Evolutionary conservation across 64 coral and sea anemone genomes (phyloP), one percentile per base, ranked within the genome.

Genomic region (Trachythela sp.): DNA sequence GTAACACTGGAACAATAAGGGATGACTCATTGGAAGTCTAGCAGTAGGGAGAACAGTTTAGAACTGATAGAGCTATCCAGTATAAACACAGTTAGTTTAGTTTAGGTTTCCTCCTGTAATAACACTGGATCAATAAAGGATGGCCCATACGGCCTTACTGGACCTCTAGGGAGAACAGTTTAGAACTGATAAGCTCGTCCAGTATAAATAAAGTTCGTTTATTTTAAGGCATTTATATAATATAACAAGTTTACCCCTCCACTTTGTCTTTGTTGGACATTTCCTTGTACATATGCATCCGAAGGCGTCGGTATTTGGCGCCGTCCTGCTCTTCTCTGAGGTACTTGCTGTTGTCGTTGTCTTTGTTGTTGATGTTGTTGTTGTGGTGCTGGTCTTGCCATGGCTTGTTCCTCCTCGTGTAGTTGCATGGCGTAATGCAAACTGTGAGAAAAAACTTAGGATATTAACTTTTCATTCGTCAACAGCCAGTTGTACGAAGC

Each of bases 391-490:
- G 34, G 4, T 80, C 33, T 22, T 15, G 20, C 33, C 20, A 8
- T 35, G 43, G 67, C 54, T 83, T 86, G 54, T 40, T 98, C 95
- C 86, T 97, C 95, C 59, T 98, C 85, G 85, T 98, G 95, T 27
- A 98, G 85, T 64, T 93, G 95, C 49, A 92, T 92, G 6, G 95
- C 95, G 22, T 92, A 86, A 41, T 98, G 95, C 48, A 94, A 90
- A 85, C 95, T 98, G 36, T 3, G 32, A 1, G 49, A 18, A 38
- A 24, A 45, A 90, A 80, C 15, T 34, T 34, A 38, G 17, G 20
- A 22, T 2, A n/a, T 31, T n/a, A n/a, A n/a, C 20, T 6, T 3
- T 68, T 22, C 6, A 68, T n/a, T 68, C 7, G 30, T 68, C n/a
- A n/a, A n/a, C n/a, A n/a, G n/a, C n/a, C n/a, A n/a, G n/a, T n/a